Conservation (phyloP, 2,113 vertebrate genomes). For the Salvelinus fontinalis region DNA sequence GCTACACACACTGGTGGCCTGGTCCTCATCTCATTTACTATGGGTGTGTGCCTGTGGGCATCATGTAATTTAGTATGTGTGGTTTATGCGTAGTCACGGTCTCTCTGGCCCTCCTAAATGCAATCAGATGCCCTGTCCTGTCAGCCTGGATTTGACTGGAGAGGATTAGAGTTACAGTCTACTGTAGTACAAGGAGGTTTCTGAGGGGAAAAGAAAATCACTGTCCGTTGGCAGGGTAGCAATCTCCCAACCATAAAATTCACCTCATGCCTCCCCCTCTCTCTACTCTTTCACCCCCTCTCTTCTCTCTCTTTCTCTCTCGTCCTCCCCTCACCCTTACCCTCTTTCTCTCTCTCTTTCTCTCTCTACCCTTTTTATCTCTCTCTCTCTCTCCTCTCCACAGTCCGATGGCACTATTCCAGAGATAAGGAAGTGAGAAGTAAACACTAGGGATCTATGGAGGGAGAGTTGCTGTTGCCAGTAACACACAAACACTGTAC, state of each 20-base stretch:
- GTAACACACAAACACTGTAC: conserved; percentile 54
- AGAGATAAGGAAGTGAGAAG: conserved; percentile 73
- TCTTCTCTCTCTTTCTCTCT: too few species aligned
- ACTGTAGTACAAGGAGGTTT: not conserved
- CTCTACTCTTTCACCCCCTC: too few species aligned
- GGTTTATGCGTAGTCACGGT: not conserved
- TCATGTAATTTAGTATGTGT: not conserved
- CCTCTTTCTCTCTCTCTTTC: too few species aligned
- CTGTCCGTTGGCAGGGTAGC: too few species aligned
- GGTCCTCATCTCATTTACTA: conserved; percentile 31
- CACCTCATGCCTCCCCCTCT: too few species aligned
- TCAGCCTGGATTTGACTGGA: conserved; percentile 10
- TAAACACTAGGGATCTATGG: conserved; percentile 47
- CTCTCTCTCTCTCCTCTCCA: conserved; percentile 13
- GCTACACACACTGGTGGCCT: conserved; percentile 4
- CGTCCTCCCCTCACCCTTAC: too few species aligned
- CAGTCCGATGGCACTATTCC: conserved; percentile 42
- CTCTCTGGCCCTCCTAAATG: conserved; percentile 42
- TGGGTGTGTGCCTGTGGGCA: conserved; percentile 1
- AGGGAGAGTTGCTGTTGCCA: conserved; percentile 42
- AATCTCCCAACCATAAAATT: too few species aligned
- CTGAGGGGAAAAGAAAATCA: not conserved
- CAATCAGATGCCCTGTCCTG: conserved; percentile 38
- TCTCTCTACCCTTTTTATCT: too few species aligned
- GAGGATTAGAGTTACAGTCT: too few species aligned